phyloP scores from a whole-genome alignment of 1,140 invertebrate species.

The Drosophila arawakana region DNA sequence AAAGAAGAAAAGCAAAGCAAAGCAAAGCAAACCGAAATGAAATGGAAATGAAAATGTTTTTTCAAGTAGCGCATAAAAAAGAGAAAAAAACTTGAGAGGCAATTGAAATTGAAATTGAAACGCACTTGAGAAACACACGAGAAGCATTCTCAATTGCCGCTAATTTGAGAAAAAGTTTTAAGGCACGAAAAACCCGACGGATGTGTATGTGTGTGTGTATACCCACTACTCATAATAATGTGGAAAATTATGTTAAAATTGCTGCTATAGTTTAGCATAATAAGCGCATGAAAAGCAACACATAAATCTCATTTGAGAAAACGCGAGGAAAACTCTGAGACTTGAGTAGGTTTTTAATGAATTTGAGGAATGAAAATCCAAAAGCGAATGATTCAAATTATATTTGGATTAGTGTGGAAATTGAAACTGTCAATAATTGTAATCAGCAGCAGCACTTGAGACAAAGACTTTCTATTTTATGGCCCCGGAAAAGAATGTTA shows the following conservation, averaged over 20 bases:
- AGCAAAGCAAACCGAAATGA: slow-evolving; percentile 33
- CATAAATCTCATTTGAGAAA: not conserved
- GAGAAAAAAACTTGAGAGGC: slow-evolving; percentile 59
- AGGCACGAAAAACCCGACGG: slow-evolving; percentile 11
- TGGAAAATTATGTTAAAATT: slow-evolving; percentile 15
- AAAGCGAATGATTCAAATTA: too few relatives aligned
- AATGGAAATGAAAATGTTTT: slow-evolving; percentile 52
- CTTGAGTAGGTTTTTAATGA: too few relatives aligned
- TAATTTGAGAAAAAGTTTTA: slow-evolving; percentile 42
- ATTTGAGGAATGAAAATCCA: too few relatives aligned
- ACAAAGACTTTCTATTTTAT: too few relatives aligned
- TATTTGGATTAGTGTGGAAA: too few relatives aligned
- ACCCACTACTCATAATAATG: not conserved
- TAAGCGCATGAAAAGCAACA: not conserved
- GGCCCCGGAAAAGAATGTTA: too few relatives aligned
- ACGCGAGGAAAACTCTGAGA: too few relatives aligned
- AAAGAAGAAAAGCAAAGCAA: slow-evolving; percentile 29
- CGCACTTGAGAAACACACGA: slow-evolving; percentile 48
- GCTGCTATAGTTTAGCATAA: slow-evolving; percentile 3
- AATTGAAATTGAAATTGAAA: slow-evolving; percentile 73
- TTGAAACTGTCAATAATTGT: too few relatives aligned
- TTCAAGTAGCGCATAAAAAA: slow-evolving; percentile 17
- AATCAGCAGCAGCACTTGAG: too few relatives aligned
- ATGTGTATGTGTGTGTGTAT: not conserved
- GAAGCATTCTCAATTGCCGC: slow-evolving; percentile 38